Evolutionary conservation across 2,797 vertebrate genomes (phyloP), one percentile per base, ranked within the genome.

Genomic region (Pelodytes ibericus): DNA sequence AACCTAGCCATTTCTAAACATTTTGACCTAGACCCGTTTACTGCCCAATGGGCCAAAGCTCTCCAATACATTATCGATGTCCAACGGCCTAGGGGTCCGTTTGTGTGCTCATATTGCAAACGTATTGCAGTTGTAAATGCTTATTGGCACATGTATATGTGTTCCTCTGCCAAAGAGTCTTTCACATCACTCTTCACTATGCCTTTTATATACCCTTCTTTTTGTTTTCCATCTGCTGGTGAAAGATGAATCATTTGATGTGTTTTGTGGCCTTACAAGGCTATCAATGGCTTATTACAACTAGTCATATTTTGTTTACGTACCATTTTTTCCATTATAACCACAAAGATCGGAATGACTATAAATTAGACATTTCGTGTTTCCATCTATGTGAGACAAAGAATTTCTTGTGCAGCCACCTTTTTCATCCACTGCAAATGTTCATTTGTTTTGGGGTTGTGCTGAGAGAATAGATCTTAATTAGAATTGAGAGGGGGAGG

Each of bases 401-500:
- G 10, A 10, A 56, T 69, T n/a, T 65, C 27, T 22, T 59, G 26
- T 41, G 33, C 62, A 47, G 36, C 44, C 44, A 53, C 26, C n/a
- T n/a, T n/a, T 58, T 74, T 77, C 41, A 41, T 51, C 31, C 61
- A 29, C n/a, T 53, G 9, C 20, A 53, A 53, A 25, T 9, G 67
- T 41, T 53, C 15, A 18, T 70, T 44, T 51, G 71, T 87, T 88
- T 89, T 86, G 80, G 86, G 83, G 84, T 87, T 83, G 71, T 84
- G 77, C 85, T 84, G 75, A 80, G 47, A 82, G 82, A 84, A 44
- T 88, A 86, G 83, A 60, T 81, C 79, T 51, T 20, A 47, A 87
- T 84, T 83, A 80, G 75, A 67, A 81, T 75, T 84, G 77, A 84
- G 57, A 26, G 86, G 89, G 89, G 88, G 85, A 81, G 82, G 80